Conservation (phyloP, 2,113 vertebrate species). For the Ceyx margarethae region DNA sequence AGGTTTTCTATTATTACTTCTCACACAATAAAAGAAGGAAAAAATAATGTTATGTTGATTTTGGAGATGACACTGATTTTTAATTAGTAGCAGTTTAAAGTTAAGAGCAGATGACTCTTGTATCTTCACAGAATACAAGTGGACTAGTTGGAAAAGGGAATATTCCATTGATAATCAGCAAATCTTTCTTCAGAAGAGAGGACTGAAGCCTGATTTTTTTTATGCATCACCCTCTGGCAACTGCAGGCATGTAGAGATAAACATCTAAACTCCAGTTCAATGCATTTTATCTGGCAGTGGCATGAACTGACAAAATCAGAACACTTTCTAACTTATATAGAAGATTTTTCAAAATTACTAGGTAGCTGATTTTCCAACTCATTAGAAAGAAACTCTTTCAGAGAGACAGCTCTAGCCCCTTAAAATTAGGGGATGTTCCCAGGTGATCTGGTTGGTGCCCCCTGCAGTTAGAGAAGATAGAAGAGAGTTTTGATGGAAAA, state of each 20-base stretch:
- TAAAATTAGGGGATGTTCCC: not conserved
- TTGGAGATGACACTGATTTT: not conserved
- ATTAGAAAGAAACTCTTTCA: not conserved
- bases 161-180: not conserved
- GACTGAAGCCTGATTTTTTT: not conserved
- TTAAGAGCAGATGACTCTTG: not conserved
- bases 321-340: not conserved
- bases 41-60: not conserved
- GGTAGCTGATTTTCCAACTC: not conserved
- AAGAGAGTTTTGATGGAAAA: not conserved
- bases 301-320: not conserved
- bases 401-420: not conserved
- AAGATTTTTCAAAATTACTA: not conserved
- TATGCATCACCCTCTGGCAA: not conserved
- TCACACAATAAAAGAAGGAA: not conserved
- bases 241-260: not conserved
- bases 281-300: not conserved
- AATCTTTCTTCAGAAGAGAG: not conserved
- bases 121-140: not conserved
- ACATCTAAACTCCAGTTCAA: not conserved
- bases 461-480: not conserved
- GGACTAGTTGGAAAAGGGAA: not conserved
- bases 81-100: not conserved
- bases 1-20: not conserved
- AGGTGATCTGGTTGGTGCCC: not conserved